A percentile compares a stretch with the other conserved stretches of the same genome.
These are phyloP conservation scores for Phylloscopus trochiloides DNA, from an alignment of 2,113 vertebrate genomes.

Conservation along the genomic window DNA sequence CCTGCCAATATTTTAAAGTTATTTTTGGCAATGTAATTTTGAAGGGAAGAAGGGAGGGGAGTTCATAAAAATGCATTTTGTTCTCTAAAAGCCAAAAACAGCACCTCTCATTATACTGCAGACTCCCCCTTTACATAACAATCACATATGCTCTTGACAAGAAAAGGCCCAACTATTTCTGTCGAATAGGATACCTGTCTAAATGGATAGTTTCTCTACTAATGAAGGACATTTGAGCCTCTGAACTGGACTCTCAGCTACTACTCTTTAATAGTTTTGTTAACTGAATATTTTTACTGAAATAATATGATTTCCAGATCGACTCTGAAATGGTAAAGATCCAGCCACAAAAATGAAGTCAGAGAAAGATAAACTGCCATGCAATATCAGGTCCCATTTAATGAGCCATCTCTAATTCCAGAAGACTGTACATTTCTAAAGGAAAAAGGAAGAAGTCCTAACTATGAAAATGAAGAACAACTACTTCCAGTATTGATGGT, in stretches of 20 bases:
- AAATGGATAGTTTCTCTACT: background rate
- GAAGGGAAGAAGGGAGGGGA: background rate
- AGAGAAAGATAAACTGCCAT: background rate
- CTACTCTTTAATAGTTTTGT: background rate
- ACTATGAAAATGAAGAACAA: background rate
- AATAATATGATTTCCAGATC: background rate
- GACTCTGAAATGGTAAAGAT: background rate
- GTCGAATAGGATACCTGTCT: background rate
- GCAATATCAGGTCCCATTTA: background rate
- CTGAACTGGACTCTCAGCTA: background rate
- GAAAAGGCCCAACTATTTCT: background rate
- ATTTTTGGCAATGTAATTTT: conserved; percentile 20
- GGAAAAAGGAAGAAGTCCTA: background rate
- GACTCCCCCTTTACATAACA: background rate
- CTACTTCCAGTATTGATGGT: background rate
- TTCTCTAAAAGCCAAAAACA: background rate
- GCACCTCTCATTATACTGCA: background rate
- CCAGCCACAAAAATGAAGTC: background rate
- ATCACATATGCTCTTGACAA: background rate
- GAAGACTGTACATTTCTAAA: background rate
- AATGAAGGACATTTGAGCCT: background rate
- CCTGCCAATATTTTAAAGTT: background rate
- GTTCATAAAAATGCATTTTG: background rate
- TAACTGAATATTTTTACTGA: background rate
- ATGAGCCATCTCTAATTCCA: background rate